Base-by-base conservation (phyloP, 1,140 invertebrate species). In the Diorhabda elongata region DNA sequence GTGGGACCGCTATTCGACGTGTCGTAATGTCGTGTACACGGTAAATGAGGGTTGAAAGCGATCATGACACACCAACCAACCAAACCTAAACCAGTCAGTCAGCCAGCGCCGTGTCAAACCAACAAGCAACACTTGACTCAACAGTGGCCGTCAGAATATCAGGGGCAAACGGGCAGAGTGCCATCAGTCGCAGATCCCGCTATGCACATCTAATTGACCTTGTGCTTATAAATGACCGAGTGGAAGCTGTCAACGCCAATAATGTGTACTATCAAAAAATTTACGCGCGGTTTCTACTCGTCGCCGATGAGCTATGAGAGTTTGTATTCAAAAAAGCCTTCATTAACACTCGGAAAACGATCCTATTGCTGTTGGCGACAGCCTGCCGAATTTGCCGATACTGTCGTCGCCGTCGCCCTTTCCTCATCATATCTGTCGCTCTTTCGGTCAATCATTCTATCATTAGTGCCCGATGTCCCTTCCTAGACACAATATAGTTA, bases 321-420 rank as follows among this genome's bases (percentile, higher is more conserved):
- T 70, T 73, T 73, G 73, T 71, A 77, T 75, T 76, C 73, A 73
- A 75, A 76, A 78, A 78, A 77, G 71, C 71, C 76, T 77, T 78
- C 76, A 78, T 78, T 78, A 78, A 71, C 75, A 78, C 73, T 75
- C 73, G 71, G 73, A 76, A 78, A 78, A 78, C 77, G 77, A 78
- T 69, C 71, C 73, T 73, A 76, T 70, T 70, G 74, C 77, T 78
- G 77, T 77, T 76, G 76, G 65, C 58, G 60, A 59, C 77, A 78
- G 73, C 64, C 63, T 65, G 59, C 47, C 69, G 60, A 64, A 71
- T 66, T 66, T 65, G 41, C 44, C 63, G 57, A 26, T 41, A 41
- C 59, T 42, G 8, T 52, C 8, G 8, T 52, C 45, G 5, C 45
- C 45, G 5, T 52, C 45, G n/a, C 41, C 61, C 42, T 61, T 26